Evolutionary conservation across 2,888 invertebrate genomes (phyloP), one percentile per base, ranked within the genome.

Genomic region (Xylota segnis): DNA sequence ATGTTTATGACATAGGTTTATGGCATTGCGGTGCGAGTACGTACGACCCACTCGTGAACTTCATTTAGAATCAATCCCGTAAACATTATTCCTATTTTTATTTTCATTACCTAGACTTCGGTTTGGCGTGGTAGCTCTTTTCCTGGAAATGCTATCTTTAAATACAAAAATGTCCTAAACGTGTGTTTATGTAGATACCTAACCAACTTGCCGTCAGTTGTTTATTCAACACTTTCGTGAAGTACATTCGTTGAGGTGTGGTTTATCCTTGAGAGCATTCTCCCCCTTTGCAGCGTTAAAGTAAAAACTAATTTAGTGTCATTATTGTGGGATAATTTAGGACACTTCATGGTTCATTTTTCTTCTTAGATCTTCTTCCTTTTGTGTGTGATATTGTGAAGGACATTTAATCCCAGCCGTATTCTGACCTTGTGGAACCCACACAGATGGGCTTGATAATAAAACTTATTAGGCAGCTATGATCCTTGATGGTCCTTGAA

Each of bases 401-500:
- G 32, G 32, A 54, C 32, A 29, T 32, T 32, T 32, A 29, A 14
- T 32, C 14, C 7, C 54, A 29, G 54, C 32, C 32, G 9, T 43
- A 14, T 14, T 43, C 7, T 12, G 40, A n/a, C 40, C 6, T 43
- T 43, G 14, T 14, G 6, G 0, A 43, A 7, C 10, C 14, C 6
- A 29, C 54, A 16, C 32, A 54, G 32, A 54, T 54, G 54, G 32
- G 14, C 10, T 10, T 45, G 47, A 47, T 47, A 18, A 23, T 16
- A 14, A 32, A 14, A 14, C 54, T 29, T 29, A 54, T 29, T 54
- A 29, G 29, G 4, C 12, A 29, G 54, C 32, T 54, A 54, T 54
- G 54, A 32, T 32, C 54, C 54, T 54, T 54, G 27, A 54, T 54
- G 54, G 29, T 14, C 32, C 54, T 54, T 54, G 54, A 54, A 54